Conservation (phyloP, 2,113 vertebrate genomes). For the Leptocoma aspasia region DNA sequence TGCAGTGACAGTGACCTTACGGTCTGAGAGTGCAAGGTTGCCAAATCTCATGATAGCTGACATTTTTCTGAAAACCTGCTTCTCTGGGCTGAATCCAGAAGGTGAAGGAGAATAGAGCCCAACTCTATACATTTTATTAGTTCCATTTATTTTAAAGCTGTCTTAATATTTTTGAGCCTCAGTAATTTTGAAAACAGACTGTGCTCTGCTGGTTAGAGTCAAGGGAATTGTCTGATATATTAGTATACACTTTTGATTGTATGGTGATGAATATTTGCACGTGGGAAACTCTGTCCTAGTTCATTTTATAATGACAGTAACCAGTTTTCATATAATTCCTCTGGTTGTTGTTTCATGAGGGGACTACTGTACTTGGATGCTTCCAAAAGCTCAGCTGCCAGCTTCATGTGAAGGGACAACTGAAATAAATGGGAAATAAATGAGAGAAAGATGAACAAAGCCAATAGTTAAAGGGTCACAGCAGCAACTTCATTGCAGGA, state of each 20-base stretch:
- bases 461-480: not conserved
- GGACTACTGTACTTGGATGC: not conserved
- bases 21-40: not conserved
- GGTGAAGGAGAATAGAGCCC: not conserved
- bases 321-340: not conserved
- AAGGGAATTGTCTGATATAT: not conserved
- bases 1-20: not conserved
- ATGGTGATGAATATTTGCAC: not conserved
- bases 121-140: not conserved
- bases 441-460: conserved; percentile 6
- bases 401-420: not conserved
- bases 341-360: not conserved
- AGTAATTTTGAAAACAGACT: not conserved
- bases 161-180: not conserved
- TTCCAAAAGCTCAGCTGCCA: not conserved
- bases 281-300: not conserved
- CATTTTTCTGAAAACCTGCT: not conserved
- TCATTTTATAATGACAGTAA: not conserved
- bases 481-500: not conserved
- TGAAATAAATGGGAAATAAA: conserved; percentile 36
- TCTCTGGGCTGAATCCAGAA: not conserved
- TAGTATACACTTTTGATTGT: not conserved
- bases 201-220: not conserved
- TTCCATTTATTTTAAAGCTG: not conserved
- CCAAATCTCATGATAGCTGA: not conserved